phyloP scores from a whole-genome alignment of 2,113 vertebrate species.

The Rhea americana region DNA sequence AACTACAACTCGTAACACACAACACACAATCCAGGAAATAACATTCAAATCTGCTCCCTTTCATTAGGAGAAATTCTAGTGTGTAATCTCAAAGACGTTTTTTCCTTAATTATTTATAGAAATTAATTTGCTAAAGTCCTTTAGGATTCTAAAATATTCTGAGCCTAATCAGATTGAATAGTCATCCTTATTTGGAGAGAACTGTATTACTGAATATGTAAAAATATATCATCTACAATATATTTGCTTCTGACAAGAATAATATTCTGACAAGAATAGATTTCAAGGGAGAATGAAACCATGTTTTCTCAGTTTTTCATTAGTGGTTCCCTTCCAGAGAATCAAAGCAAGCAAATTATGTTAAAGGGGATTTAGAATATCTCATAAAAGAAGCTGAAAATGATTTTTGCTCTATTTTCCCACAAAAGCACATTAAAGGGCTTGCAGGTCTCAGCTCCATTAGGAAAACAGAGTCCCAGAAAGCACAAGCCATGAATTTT shows the following conservation, averaged over 20 bases:
- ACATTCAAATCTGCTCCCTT: not conserved
- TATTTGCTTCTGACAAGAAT: not conserved
- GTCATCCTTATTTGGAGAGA: not conserved
- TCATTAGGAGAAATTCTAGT: not conserved
- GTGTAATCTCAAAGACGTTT: not conserved
- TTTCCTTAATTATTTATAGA: not conserved
- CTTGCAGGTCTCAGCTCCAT: not conserved
- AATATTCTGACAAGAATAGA: not conserved
- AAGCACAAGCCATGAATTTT: not conserved
- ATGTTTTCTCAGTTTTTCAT: not conserved
- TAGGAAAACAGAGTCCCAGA: not conserved
- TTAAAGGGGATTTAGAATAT: not conserved
- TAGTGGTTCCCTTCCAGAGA: not conserved
- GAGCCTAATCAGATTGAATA: not conserved
- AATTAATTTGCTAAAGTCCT: not conserved
- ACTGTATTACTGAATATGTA: fast-evolving
- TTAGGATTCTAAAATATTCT: not conserved
- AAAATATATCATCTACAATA: not conserved
- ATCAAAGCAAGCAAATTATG: not conserved
- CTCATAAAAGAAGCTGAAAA: not conserved
- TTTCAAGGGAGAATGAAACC: not conserved
- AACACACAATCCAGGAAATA: not conserved
- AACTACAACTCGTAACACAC: not conserved
- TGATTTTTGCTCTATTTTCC: not conserved
- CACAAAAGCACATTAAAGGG: not conserved